Conservation (phyloP, 2,113 vertebrate genomes). For the Eurystomus gularis region DNA sequence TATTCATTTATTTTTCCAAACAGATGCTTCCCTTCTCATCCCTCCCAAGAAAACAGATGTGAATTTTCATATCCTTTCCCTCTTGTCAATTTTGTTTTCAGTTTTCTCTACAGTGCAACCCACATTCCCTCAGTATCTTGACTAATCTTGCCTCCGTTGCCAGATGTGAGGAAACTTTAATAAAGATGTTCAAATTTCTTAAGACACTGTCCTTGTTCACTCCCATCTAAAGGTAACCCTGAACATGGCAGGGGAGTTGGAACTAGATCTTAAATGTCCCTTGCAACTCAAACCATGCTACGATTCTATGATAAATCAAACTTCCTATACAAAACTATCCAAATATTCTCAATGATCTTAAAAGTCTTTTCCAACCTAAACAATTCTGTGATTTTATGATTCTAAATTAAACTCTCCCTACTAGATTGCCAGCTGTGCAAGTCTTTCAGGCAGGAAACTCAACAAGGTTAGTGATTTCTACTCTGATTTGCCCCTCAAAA, state of each 20-base stretch:
- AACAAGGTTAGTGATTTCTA: not conserved
- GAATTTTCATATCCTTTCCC: not conserved
- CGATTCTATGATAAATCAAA: not conserved
- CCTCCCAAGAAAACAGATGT: not conserved
- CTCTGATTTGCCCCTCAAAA: not conserved
- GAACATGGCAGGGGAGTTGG: not conserved
- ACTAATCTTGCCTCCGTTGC: not conserved
- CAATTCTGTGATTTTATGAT: not conserved
- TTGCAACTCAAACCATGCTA: not conserved
- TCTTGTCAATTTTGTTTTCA: not conserved
- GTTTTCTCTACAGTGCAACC: not conserved
- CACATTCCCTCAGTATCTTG: not conserved
- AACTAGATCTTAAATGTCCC: not conserved
- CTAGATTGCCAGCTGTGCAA: not conserved
- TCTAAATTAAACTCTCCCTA: not conserved
- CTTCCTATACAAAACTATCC: not conserved
- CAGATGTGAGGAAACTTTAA: not conserved
- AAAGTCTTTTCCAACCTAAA: not conserved
- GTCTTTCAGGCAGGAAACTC: not conserved
- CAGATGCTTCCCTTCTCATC: not conserved
- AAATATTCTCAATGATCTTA: not conserved
- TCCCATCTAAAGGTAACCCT: not conserved
- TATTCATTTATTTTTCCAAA: not conserved
- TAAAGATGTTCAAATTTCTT: not conserved
- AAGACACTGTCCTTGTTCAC: not conserved